Evolutionary conservation across 2,888 invertebrate genomes (phyloP).

Genomic region (Stegophylla sp.): DNA sequence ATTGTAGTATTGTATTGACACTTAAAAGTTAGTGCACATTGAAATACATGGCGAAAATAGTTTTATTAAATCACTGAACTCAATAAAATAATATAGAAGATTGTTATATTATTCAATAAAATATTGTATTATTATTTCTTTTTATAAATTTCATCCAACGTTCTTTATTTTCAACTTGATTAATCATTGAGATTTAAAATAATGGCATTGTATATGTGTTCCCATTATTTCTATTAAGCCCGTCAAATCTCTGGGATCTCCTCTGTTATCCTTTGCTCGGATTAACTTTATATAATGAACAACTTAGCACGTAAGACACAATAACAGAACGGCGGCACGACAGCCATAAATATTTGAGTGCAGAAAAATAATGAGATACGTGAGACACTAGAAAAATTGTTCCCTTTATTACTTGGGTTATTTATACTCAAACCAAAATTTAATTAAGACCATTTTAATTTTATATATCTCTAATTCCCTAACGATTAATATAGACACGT

Average conservation of each 20-base stretch:
- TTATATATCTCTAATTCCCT: background rate
- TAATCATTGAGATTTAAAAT: conserved; percentile 28
- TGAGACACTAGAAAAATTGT: conserved; percentile 32
- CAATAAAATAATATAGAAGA: background rate
- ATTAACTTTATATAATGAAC: conserved; percentile 38
- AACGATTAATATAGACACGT: too few species aligned
- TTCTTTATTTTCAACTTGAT: conserved; percentile 10
- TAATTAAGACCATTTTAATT: conserved; percentile 16
- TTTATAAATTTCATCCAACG: background rate
- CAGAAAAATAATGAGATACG: conserved; percentile 40
- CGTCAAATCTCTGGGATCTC: conserved; percentile 28
- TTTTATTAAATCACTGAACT: background rate
- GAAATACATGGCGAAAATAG: too few species aligned
- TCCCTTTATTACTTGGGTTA: conserved; percentile 6
- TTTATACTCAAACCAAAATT: conserved; percentile 5
- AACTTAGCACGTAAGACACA: conserved; percentile 36
- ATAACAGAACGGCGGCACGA: conserved; percentile 12
- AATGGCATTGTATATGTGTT: conserved; percentile 33
- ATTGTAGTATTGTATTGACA: too few species aligned
- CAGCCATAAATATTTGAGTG: conserved; percentile 30
- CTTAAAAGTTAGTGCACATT: too few species aligned
- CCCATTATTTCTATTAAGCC: conserved; percentile 32
- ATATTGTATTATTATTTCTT: background rate
- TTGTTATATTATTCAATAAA: background rate
- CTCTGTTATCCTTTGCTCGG: conserved; percentile 4